A percentile compares a stretch with the other conserved stretches of the same genome.
phyloP scores from a whole-genome alignment of 2,888 invertebrate genomes.

The Macroteleia sp. region DNA sequence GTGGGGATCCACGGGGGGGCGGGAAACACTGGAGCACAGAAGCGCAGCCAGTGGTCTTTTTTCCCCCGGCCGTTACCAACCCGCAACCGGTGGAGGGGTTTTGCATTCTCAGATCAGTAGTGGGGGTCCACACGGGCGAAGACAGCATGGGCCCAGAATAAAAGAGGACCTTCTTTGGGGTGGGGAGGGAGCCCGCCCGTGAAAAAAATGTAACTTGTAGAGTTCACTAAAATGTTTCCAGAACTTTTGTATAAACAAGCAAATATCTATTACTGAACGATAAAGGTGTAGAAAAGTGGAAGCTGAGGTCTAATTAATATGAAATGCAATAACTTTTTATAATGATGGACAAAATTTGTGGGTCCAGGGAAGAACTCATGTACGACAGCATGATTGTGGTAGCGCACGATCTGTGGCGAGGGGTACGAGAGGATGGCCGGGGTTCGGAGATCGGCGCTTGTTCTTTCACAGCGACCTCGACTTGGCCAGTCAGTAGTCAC shows the following conservation, averaged over 20 bases:
- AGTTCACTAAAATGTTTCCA: slow-evolving; percentile 7
- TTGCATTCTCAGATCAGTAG: background rate
- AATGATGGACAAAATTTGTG: slow-evolving; percentile 31
- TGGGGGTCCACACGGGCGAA: slow-evolving; percentile 39
- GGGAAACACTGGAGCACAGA: slow-evolving; percentile 45
- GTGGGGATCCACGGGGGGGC: slow-evolving; percentile 46
- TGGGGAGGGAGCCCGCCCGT: slow-evolving; percentile 39
- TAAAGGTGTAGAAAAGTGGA: no score
- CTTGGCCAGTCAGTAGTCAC: slow-evolving; percentile 61
- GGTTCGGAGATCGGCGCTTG: slow-evolving; percentile 61
- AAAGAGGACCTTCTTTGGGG: slow-evolving; percentile 36
- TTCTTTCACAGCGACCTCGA: slow-evolving; percentile 62
- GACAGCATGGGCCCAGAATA: slow-evolving; percentile 54
- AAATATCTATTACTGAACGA: no score
- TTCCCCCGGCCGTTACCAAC: slow-evolving; percentile 34
- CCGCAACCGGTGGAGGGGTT: slow-evolving; percentile 21
- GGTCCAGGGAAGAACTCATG: slow-evolving; percentile 69
- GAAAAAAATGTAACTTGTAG: slow-evolving; percentile 23
- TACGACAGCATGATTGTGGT: slow-evolving; percentile 38
- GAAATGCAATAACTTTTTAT: no score
- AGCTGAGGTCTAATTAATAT: no score
- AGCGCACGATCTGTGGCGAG: slow-evolving; percentile 41
- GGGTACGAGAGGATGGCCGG: slow-evolving; percentile 32
- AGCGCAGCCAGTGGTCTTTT: slow-evolving; percentile 59
- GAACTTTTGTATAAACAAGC: no score